Conservation (phyloP, 2,888 invertebrate species). For the Phyllotreta cruciferae region DNA sequence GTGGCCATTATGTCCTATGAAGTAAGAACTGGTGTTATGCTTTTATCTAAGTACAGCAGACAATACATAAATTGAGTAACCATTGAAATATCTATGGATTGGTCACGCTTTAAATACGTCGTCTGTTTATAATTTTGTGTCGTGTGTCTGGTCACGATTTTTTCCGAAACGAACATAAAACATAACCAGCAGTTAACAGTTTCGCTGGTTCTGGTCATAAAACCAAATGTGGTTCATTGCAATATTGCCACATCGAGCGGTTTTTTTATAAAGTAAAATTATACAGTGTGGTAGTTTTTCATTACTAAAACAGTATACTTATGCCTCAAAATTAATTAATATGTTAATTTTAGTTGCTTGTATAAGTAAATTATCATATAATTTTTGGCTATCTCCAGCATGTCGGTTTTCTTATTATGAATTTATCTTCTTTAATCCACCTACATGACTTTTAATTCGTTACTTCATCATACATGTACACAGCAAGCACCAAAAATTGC, state of each 20-base stretch:
- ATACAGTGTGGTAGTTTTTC: too few relatives aligned
- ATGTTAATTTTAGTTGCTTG: neutral
- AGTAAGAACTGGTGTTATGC: too few relatives aligned
- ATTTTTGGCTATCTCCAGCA: neutral
- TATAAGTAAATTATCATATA: too few relatives aligned
- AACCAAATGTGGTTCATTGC: conserved; percentile 21
- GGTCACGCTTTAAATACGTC: conserved; percentile 25
- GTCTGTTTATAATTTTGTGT: conserved; percentile 21
- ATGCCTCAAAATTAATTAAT: too few relatives aligned
- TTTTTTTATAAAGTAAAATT: neutral
- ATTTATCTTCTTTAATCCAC: neutral
- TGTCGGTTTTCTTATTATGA: neutral
- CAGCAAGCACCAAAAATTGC: too few relatives aligned
- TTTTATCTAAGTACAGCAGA: too few relatives aligned
- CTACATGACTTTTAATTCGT: neutral
- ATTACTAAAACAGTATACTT: too few relatives aligned
- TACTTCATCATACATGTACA: too few relatives aligned
- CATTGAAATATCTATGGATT: conserved; percentile 1
- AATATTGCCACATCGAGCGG: conserved; percentile 16
- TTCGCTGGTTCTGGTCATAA: conserved; percentile 17
- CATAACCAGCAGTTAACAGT: conserved; percentile 11
- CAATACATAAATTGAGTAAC: neutral
- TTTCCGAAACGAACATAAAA: conserved; percentile 10
- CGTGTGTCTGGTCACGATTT: conserved; percentile 36
- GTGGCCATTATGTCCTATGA: too few relatives aligned